A percentile compares a stretch with the other conserved stretches of the same genome.
Conservation (phyloP, 2,113 vertebrate genomes). For the Dromas ardeola region DNA sequence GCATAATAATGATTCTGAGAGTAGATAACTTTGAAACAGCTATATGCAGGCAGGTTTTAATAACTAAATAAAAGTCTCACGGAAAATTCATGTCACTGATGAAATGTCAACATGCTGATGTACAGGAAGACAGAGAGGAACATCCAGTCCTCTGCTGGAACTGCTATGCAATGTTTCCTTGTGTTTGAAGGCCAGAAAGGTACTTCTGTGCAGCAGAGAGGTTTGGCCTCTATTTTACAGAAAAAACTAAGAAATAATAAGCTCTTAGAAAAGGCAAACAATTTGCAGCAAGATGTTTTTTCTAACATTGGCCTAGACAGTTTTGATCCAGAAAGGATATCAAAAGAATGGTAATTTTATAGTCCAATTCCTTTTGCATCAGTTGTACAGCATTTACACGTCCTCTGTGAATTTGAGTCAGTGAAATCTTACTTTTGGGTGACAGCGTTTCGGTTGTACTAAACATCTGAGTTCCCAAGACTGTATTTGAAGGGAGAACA, state of each 20-base stretch:
- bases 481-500: not conserved
- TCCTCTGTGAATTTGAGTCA: not conserved
- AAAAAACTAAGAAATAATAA: not conserved
- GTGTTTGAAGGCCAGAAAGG: not conserved
- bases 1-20: not conserved
- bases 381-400: not conserved
- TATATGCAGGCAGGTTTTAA: not conserved
- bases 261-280: not conserved
- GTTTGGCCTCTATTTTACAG: not conserved
- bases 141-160: not conserved
- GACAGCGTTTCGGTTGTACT: not conserved
- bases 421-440: not conserved
- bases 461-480: not conserved
- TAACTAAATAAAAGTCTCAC: not conserved
- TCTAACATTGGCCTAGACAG: not conserved
- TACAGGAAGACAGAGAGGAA: constrained; percentile 33
- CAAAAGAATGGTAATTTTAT: not conserved
- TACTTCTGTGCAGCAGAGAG: not conserved
- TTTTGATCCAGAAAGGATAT: not conserved
- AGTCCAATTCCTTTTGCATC: not conserved
- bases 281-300: not conserved
- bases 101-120: not conserved
- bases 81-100: not conserved
- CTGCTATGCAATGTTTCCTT: not conserved
- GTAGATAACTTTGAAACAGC: constrained; percentile 18